phyloP scores from a whole-genome alignment of 2,113 vertebrate genomes.

The Artemisiospiza belli region DNA sequence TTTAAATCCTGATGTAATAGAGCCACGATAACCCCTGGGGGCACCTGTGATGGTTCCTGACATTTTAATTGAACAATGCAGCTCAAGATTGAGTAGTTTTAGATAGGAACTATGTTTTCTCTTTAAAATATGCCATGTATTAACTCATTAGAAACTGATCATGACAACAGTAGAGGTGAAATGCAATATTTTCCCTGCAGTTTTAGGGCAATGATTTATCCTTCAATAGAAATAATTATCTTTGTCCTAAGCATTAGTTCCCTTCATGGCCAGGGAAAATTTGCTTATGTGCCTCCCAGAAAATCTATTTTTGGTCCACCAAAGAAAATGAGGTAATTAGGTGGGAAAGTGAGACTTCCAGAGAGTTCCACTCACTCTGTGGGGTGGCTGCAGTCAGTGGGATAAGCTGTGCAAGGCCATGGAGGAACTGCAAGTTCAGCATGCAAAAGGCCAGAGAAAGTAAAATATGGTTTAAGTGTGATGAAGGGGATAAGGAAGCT shows the following conservation, averaged over 20 bases:
- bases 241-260: background rate
- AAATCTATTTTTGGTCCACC: background rate
- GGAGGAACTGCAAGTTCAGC: background rate
- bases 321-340: background rate
- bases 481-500: constrained; percentile 56
- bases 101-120: background rate
- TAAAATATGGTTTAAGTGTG: constrained; percentile 25
- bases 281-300: background rate
- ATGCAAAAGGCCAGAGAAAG: background rate
- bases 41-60: background rate
- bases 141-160: background rate
- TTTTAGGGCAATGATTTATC: background rate
- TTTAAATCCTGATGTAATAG: background rate
- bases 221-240: background rate
- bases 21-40: background rate
- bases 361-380: background rate
- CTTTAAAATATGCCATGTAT: background rate
- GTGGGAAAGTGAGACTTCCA: background rate
- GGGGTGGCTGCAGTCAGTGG: background rate
- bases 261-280: background rate
- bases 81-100: background rate
- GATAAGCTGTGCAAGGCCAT: background rate
- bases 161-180: background rate
- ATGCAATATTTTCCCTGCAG: background rate
- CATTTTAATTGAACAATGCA: background rate